phyloP scores from a whole-genome alignment of 2,797 vertebrate genomes.

The Argya squamiceps region DNA sequence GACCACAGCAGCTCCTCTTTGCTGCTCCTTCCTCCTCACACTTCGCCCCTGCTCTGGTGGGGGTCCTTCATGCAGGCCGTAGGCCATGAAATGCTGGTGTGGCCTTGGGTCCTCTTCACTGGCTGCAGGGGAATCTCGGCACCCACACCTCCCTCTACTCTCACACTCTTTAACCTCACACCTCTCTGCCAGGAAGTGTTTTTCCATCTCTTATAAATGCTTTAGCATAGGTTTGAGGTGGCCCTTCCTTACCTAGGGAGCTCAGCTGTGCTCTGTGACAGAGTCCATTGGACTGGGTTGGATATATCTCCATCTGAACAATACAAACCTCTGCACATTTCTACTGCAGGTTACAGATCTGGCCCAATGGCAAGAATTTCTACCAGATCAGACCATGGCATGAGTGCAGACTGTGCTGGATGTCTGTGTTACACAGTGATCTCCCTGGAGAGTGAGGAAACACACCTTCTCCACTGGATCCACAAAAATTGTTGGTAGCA shows the following conservation, averaged over 20 bases:
- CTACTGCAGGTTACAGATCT: not conserved
- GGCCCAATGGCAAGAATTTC: not conserved
- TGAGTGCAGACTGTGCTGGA: not conserved
- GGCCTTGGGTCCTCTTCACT: rapidly evolving
- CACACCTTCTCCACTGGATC: rapidly evolving
- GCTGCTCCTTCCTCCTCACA: not conserved
- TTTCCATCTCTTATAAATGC: not conserved
- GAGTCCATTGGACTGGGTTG: rapidly evolving
- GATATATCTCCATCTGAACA: not conserved
- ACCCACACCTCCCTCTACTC: not conserved
- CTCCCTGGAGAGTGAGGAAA: not conserved
- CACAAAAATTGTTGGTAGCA: not conserved
- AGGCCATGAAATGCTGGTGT: not conserved
- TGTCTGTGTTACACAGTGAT: not conserved
- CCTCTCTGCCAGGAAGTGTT: not conserved
- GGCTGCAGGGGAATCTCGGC: not conserved
- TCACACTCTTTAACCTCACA: not conserved
- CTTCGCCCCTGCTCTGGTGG: not conserved
- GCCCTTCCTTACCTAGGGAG: not conserved
- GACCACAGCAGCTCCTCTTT: not conserved
- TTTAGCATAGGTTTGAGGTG: not conserved
- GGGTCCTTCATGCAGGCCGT: rapidly evolving
- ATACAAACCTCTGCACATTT: not conserved
- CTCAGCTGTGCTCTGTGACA: not conserved
- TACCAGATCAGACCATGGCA: not conserved